Conservation (phyloP, 2,888 invertebrate species). For the Eurytoma adleriae region DNA sequence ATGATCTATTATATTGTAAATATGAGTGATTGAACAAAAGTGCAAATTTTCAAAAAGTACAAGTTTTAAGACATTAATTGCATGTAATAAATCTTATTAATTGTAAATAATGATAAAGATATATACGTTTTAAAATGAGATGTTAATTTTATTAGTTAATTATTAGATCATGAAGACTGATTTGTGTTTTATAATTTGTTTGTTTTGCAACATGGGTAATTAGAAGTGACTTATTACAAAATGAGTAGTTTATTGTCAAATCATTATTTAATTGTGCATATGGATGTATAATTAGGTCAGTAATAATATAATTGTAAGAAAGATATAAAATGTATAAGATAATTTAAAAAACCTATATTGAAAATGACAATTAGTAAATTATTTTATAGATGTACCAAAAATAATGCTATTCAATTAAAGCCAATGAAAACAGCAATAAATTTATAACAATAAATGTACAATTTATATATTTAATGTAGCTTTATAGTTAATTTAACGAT, state of each 20-base stretch:
- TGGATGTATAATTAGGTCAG: background rate
- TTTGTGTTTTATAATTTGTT: constrained; percentile 46
- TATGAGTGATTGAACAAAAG: constrained; percentile 56
- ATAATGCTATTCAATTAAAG: background rate
- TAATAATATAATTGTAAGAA: background rate
- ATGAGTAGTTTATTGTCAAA: no score
- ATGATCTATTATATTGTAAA: constrained; percentile 58
- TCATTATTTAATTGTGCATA: no score
- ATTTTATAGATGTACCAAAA: no score
- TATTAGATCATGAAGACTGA: constrained; percentile 52
- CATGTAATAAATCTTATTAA: constrained; percentile 32
- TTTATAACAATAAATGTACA: constrained; percentile 7
- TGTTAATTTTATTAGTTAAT: constrained; percentile 30
- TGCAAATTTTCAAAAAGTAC: constrained; percentile 39
- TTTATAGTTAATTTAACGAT: constrained; percentile 7
- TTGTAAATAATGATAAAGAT: background rate
- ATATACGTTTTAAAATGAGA: background rate
- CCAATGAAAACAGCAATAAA: constrained; percentile 5
- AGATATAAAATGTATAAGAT: constrained; percentile 17
- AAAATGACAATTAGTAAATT: background rate
- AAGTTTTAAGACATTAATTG: constrained; percentile 34
- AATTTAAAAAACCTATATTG: constrained; percentile 8
- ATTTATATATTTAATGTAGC: constrained; percentile 1
- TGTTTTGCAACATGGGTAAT: constrained; percentile 29
- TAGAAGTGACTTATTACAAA: constrained; percentile 9